Conservation (phyloP, 2,797 vertebrate species). For the Heliangelus exortis region DNA sequence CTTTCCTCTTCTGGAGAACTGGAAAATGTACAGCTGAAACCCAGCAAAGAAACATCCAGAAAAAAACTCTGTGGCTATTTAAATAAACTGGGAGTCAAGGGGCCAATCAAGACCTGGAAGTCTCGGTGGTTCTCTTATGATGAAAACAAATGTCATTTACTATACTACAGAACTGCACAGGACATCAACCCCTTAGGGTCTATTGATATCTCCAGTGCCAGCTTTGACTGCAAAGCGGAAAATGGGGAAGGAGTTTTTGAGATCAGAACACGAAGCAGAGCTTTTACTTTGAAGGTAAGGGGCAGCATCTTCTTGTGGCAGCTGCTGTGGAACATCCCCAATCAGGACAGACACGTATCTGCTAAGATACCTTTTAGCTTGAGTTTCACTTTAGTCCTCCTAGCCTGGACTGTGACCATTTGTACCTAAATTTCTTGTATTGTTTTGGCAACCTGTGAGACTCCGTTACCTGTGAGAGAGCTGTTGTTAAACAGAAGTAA, state of each 20-base stretch:
- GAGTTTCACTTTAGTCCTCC: not conserved
- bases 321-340: not conserved
- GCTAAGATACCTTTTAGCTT: not conserved
- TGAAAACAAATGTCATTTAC: slow-evolving; percentile 85
- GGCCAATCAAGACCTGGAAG: slow-evolving; percentile 91
- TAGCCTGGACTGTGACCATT: not conserved
- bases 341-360: not conserved
- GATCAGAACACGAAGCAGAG: slow-evolving; percentile 87
- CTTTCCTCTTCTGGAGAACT: not conserved
- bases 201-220: slow-evolving; percentile 83
- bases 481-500: not conserved
- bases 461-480: not conserved
- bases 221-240: slow-evolving; percentile 85
- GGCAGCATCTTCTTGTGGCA: not conserved
- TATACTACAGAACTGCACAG: slow-evolving; percentile 89
- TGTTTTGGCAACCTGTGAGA: not conserved
- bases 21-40: not conserved
- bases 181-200: slow-evolving; percentile 88
- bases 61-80: slow-evolving; percentile 91
- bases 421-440: not conserved
- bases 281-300: slow-evolving; percentile 89
- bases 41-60: slow-evolving; percentile 7
- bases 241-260: slow-evolving; percentile 89
- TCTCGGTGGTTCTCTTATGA: slow-evolving; percentile 93
- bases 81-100: slow-evolving; percentile 86